Percentiles rank a stretch among this genome's conserved stretches.
Evolutionary conservation across 1,140 invertebrate species (phyloP).

Genomic region (Rhizoglyphus robini): DNA sequence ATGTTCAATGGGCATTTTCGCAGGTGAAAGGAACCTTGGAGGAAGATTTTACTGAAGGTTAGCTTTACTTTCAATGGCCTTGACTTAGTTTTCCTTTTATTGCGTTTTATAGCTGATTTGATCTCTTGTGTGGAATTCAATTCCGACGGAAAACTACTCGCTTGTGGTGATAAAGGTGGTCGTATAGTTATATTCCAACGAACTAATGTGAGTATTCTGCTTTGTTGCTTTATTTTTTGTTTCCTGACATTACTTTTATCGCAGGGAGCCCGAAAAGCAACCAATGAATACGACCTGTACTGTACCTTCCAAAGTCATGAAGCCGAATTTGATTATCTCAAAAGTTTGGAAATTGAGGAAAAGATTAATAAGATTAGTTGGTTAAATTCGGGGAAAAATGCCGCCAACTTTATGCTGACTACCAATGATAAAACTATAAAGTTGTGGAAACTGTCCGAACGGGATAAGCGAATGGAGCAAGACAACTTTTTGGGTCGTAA

Average conservation of each 20-base stretch:
- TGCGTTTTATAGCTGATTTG: constrained; percentile 68
- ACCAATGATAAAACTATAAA: constrained; percentile 88
- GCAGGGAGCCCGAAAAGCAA: constrained; percentile 66
- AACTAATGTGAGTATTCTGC: constrained; percentile 32
- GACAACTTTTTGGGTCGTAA: constrained; percentile 92
- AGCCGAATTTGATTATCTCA: constrained; percentile 99
- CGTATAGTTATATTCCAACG: constrained; percentile 98
- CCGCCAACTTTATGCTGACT: constrained; percentile 92
- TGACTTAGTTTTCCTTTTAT: not conserved
- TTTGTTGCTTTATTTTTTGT: constrained; percentile 14
- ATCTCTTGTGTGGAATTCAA: constrained; percentile 99
- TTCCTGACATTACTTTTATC: constrained; percentile 29
- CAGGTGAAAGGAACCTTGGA: constrained; percentile 98
- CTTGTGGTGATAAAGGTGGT: constrained; percentile 98
- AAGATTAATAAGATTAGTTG: constrained; percentile 99
- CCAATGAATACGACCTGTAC: constrained; percentile 98
- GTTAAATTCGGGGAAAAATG: constrained; percentile 83
- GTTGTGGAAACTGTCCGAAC: constrained; percentile 77
- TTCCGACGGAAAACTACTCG: constrained; percentile 92
- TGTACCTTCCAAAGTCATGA: constrained; percentile 99
- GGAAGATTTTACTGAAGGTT: constrained; percentile 94
- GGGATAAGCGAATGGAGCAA: constrained; percentile 69
- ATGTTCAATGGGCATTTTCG: constrained; percentile 90
- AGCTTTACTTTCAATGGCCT: constrained; percentile 25
- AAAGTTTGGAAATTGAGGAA: constrained; percentile 99